Conservation (phyloP, 2,113 vertebrate species). For the Psittacula cyanocephala region DNA sequence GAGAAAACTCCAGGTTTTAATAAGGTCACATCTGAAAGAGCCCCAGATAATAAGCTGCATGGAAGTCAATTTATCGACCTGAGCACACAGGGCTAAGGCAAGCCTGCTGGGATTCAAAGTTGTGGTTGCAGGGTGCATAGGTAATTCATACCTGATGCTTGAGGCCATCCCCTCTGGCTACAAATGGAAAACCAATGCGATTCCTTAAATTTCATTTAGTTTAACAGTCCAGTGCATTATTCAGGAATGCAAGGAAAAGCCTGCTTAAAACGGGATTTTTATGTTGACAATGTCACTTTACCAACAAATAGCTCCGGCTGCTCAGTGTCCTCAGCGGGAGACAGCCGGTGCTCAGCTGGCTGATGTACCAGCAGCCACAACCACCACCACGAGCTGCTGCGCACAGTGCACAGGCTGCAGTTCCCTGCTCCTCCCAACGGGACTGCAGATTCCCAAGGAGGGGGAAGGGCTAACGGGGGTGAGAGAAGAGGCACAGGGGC, state of each 20-base stretch:
- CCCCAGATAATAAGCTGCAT: conserved; percentile 49
- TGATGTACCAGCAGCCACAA: conserved; percentile 47
- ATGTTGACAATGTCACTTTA: conserved; percentile 35
- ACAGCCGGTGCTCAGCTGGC: conserved; percentile 66
- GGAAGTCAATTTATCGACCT: conserved; percentile 53
- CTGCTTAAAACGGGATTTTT: not conserved
- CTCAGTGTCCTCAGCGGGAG: conserved; percentile 25
- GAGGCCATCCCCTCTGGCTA: conserved; percentile 24
- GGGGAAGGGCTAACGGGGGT: conserved; percentile 22
- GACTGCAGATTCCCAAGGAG: conserved; percentile 58
- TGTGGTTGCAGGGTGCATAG: not conserved
- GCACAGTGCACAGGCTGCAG: conserved; percentile 58
- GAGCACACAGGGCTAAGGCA: not conserved
- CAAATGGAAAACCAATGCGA: not conserved
- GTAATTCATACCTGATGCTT: conserved; percentile 44
- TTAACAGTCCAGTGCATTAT: not conserved
- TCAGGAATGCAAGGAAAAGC: not conserved
- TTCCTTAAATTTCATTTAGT: not conserved
- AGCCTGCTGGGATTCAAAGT: conserved; percentile 31
- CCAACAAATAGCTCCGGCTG: conserved; percentile 31
- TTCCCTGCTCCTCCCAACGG: conserved; percentile 34
- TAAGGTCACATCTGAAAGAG: conserved; percentile 55
- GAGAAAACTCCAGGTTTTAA: conserved; percentile 34
- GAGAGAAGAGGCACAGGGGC: not conserved
- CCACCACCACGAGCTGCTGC: conserved; percentile 47